Evolutionary conservation across 2,888 invertebrate species (phyloP), one percentile per base, ranked within the genome.

Genomic region (Allacma fusca): DNA sequence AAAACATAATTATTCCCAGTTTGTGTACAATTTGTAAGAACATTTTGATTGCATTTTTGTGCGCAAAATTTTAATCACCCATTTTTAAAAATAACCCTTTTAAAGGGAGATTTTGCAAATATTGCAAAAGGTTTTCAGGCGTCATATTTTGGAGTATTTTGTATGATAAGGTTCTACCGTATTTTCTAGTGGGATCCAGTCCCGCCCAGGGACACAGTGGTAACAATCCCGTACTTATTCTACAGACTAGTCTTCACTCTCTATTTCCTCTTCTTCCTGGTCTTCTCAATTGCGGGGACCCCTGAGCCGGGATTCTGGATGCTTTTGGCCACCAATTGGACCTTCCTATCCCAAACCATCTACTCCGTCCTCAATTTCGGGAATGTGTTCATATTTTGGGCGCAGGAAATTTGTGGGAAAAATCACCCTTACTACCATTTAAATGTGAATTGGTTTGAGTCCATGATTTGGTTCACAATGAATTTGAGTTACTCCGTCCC

Each of bases 321-420:
- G 0, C 50, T 67, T 1, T 21, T 75, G 5, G 75, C 75, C 7
- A 75, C 75, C 1, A 75, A 75, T 34, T 75, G 75, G 75, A 43
- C 16, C 29, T 75, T 75, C 67, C 23, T 67, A 12, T 34, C 40
- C 9, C 75, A 75, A 23, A 65, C 65, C 9, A 21, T 64, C 7
- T 75, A 75, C 26, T 43, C 75, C 4, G 16, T 28, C 16, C 1
- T 44, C 1, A 26, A 21, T 13, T 65, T 67, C 23, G 23, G 26
- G n/a, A 67, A 75, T 40, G 44, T 50, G 0, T n/a, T 28, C 24
- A 5, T 24, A 24, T 75, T 75, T 26, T 75, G 67, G 67, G 19
- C 4, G 2, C 67, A 65, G n/a, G 65, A 75, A 24, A 23, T 16
- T 1, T 44, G 21, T 16, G 43, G 29, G 1, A 57, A 57, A 12